Percentiles rank a stretch among this genome's conserved stretches.
These are phyloP conservation scores for Temnothorax ravouxi DNA, from an alignment of 2,888 invertebrate species.

Conservation along the genomic window DNA sequence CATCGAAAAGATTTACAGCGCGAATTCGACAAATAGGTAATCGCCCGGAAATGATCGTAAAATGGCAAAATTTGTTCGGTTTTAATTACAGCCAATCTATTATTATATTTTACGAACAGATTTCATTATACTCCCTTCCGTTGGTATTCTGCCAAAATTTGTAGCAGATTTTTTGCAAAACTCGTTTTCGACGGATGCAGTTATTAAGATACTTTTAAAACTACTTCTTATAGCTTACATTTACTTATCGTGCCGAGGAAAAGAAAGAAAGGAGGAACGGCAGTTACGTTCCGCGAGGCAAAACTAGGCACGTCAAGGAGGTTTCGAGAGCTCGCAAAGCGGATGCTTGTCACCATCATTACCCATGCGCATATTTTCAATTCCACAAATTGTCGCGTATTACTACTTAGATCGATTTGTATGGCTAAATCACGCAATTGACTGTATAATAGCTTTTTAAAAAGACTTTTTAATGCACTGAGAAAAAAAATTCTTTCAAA, in stretches of 20 bases:
- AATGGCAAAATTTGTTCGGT: neutral
- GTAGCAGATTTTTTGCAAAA: neutral
- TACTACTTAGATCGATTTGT: neutral
- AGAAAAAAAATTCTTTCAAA: no score
- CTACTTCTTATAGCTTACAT: neutral
- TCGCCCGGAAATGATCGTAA: neutral
- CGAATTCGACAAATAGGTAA: neutral
- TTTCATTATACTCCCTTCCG: neutral
- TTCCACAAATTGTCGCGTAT: neutral
- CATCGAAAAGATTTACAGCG: neutral
- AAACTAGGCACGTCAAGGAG: neutral
- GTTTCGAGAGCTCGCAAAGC: neutral
- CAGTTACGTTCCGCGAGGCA: neutral
- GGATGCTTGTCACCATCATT: neutral
- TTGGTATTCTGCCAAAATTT: neutral
- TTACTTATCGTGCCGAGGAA: neutral
- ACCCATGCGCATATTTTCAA: neutral
- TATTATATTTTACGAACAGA: neutral
- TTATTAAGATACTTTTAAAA: neutral
- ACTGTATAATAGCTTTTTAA: neutral
- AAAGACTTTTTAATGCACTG: constrained; percentile 12
- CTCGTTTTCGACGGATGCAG: neutral
- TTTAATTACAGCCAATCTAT: neutral
- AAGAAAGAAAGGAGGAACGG: neutral
- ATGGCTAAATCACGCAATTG: constrained; percentile 7